Evolutionary conservation across 2,113 vertebrate genomes (phyloP).

Genomic region (Onychostoma macrolepis): DNA sequence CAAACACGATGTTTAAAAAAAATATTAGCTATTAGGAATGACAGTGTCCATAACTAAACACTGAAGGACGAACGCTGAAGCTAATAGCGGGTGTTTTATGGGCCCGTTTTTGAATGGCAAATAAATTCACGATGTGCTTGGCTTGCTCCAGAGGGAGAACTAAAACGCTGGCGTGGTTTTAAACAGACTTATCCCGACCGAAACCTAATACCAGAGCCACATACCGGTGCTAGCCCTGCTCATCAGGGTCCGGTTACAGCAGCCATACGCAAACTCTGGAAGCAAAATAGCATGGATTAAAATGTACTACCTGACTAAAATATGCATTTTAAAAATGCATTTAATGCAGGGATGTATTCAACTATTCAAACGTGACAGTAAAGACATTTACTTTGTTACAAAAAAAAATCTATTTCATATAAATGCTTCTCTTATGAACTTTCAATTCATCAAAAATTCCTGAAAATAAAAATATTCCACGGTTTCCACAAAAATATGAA

Average conservation of each 20-base stretch:
- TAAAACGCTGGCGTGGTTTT: slow-evolving; percentile 15
- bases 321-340: neutral
- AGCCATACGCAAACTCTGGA: neutral
- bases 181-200: neutral
- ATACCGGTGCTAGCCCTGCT: neutral
- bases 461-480: neutral
- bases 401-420: neutral
- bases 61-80: neutral
- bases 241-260: neutral
- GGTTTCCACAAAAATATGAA: neutral
- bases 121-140: neutral
- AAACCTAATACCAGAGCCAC: slow-evolving; percentile 19
- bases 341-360: neutral
- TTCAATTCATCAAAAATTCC: neutral
- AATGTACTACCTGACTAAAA: neutral
- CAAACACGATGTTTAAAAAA: neutral
- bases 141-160: slow-evolving; percentile 24
- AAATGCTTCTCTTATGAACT: neutral
- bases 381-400: neutral
- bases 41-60: neutral
- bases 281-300: neutral
- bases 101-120: slow-evolving; percentile 30
- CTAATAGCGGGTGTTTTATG: neutral
- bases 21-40: neutral
- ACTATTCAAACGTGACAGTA: neutral